Conservation (phyloP, 2,797 vertebrate genomes). For the Hyperoplus immaculatus region DNA sequence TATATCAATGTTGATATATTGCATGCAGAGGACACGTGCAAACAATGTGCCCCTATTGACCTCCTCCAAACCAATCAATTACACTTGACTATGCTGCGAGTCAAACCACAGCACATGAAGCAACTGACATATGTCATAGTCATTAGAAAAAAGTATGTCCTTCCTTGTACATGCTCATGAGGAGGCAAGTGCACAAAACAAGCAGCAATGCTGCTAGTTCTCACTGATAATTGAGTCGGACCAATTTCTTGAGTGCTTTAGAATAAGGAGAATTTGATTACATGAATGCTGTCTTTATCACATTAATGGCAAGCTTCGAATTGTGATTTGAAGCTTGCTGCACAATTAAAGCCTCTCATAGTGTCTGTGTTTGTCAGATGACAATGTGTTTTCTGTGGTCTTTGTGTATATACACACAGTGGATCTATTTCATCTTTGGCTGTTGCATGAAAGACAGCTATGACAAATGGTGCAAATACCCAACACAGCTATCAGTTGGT, state of each 20-base stretch:
- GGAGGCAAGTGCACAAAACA: conserved; percentile 3
- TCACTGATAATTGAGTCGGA: conserved; percentile 15
- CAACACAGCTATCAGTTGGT: conserved; percentile 19
- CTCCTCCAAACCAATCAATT: background rate
- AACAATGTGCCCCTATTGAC: background rate
- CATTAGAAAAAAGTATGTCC: background rate
- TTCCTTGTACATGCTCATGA: conserved; percentile 1
- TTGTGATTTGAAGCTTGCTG: conserved; percentile 10
- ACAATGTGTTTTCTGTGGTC: conserved; percentile 31
- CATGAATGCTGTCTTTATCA: conserved; percentile 14
- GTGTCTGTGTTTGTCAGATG: conserved; percentile 26
- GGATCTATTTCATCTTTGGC: conserved; percentile 27
- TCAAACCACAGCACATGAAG: background rate
- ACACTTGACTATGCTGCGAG: background rate
- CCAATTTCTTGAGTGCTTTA: conserved; percentile 39
- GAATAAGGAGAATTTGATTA: conserved; percentile 23
- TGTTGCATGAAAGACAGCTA: conserved; percentile 11
- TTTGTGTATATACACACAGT: conserved; percentile 29
- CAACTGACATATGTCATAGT: background rate
- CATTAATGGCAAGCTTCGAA: conserved; percentile 4
- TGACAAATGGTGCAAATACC: conserved; percentile 46
- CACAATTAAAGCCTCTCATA: conserved; percentile 16
- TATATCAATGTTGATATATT: background rate
- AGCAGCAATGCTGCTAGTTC: background rate
- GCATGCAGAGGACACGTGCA: background rate